Percentiles rank a stretch among this genome's conserved stretches.
phyloP scores from a whole-genome alignment of 1,140 invertebrate species.

The Drosophila tristis region DNA sequence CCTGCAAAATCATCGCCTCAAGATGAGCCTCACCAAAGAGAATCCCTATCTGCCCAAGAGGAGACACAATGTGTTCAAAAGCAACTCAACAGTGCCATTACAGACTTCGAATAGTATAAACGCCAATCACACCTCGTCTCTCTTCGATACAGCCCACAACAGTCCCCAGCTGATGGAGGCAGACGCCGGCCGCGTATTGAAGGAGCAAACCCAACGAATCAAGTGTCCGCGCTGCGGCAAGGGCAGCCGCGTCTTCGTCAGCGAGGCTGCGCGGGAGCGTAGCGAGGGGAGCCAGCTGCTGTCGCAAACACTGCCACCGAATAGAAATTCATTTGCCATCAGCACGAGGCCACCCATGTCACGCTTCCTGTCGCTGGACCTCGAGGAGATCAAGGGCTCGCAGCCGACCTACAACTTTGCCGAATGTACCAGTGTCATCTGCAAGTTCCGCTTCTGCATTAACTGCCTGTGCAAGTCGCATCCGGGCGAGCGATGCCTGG shows the following conservation, averaged over 20 bases:
- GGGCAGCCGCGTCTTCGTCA: slow-evolving; percentile 54
- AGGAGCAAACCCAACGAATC: slow-evolving; percentile 62
- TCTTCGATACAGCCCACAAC: slow-evolving; percentile 19
- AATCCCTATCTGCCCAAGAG: slow-evolving; percentile 45
- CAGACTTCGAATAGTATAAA: slow-evolving; percentile 56
- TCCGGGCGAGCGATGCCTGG: slow-evolving; percentile 64
- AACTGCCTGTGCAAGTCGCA: slow-evolving; percentile 57
- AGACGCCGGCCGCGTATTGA: slow-evolving; percentile 41
- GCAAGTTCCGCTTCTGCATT: slow-evolving; percentile 63
- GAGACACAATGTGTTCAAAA: slow-evolving; percentile 26
- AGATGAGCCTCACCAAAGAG: slow-evolving; percentile 62
- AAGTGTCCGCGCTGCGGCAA: slow-evolving; percentile 69
- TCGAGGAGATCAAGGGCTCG: slow-evolving; percentile 26
- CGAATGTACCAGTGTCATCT: slow-evolving; percentile 58
- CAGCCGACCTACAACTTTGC: slow-evolving; percentile 39
- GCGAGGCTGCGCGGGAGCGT: slow-evolving; percentile 11
- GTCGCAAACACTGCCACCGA: slow-evolving; percentile 59
- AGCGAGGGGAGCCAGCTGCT: background rate
- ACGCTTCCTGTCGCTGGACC: slow-evolving; percentile 60
- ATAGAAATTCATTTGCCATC: slow-evolving; percentile 9
- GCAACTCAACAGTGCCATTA: slow-evolving; percentile 63
- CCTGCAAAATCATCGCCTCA: slow-evolving; percentile 62
- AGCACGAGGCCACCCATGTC: slow-evolving; percentile 8
- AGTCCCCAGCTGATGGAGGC: slow-evolving; percentile 30
- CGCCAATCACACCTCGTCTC: slow-evolving; percentile 21